phyloP scores from a whole-genome alignment of 2,797 vertebrate species.

The Cacajao melanocephalus region DNA sequence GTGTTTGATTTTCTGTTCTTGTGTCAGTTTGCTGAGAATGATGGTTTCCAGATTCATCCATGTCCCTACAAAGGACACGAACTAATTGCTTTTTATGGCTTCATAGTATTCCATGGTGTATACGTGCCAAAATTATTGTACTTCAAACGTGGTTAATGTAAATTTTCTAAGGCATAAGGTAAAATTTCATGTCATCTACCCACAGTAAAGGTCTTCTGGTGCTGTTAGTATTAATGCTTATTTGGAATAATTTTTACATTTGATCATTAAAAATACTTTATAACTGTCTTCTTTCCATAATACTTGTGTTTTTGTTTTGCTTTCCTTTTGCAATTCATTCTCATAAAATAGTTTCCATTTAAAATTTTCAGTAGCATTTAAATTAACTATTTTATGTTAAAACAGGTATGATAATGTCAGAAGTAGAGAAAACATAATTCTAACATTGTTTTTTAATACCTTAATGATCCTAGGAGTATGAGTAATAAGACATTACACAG shows the following conservation, averaged over 20 bases:
- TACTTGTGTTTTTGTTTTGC: background rate
- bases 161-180: background rate
- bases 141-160: background rate
- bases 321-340: background rate
- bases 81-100: too few species aligned
- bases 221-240: background rate
- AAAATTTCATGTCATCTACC: slow-evolving; percentile 2
- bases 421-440: slow-evolving; percentile 15
- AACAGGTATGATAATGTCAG: background rate
- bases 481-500: background rate
- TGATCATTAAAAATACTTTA: background rate
- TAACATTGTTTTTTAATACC: slow-evolving; percentile 26
- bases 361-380: slow-evolving; percentile 18
- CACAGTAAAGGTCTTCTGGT: background rate
- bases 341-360: slow-evolving; percentile 40
- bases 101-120: too few species aligned
- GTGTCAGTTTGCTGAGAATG: too few species aligned
- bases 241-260: slow-evolving; percentile 11
- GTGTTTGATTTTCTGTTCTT: too few species aligned
- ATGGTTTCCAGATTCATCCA: too few species aligned
- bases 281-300: background rate
- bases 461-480: background rate
- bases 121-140: background rate
- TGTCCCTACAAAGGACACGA: too few species aligned
- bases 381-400: background rate